Conservation (phyloP, 2,888 invertebrate species). For the Lissocephala sabroskyi region DNA sequence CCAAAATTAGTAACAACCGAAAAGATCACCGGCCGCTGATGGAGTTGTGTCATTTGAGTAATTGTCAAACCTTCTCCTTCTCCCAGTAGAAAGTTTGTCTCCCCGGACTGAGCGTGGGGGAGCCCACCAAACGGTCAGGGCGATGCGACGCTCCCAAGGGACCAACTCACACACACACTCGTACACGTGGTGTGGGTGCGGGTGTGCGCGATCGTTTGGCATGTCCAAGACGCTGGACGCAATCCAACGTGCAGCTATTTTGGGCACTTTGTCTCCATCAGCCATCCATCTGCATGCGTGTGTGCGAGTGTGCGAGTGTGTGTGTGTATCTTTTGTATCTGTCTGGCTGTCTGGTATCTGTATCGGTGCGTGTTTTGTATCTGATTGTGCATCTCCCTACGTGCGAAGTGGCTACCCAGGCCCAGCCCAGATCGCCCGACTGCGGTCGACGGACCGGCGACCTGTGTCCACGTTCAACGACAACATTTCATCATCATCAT, state of each 20-base stretch:
- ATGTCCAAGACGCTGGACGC: slow-evolving; percentile 50
- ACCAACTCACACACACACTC: slow-evolving; percentile 25
- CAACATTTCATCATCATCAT: slow-evolving; percentile 58
- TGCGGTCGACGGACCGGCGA: slow-evolving; percentile 24
- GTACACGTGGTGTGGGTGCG: slow-evolving; percentile 13
- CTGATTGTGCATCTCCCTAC: slow-evolving; percentile 33
- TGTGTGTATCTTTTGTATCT: slow-evolving; percentile 19
- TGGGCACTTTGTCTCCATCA: slow-evolving; percentile 38
- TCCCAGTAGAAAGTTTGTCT: slow-evolving; percentile 21
- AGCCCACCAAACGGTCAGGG: slow-evolving; percentile 29
- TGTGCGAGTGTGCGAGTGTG: neutral
- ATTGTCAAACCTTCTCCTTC: slow-evolving; percentile 33
- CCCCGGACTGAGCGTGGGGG: neutral
- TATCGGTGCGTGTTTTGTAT: slow-evolving; percentile 31
- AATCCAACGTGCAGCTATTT: slow-evolving; percentile 29
- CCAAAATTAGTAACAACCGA: neutral
- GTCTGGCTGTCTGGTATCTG: slow-evolving; percentile 7
- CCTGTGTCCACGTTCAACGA: slow-evolving; percentile 60
- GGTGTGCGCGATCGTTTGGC: slow-evolving; percentile 43
- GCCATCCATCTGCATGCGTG: neutral
- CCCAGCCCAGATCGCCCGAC: neutral
- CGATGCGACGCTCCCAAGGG: slow-evolving; percentile 39
- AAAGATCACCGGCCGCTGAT: slow-evolving; percentile 19
- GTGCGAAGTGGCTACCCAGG: too few species aligned
- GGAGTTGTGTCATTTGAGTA: slow-evolving; percentile 53